phyloP scores from a whole-genome alignment of 2,888 invertebrate genomes.

The Xestia rhomboidea region DNA sequence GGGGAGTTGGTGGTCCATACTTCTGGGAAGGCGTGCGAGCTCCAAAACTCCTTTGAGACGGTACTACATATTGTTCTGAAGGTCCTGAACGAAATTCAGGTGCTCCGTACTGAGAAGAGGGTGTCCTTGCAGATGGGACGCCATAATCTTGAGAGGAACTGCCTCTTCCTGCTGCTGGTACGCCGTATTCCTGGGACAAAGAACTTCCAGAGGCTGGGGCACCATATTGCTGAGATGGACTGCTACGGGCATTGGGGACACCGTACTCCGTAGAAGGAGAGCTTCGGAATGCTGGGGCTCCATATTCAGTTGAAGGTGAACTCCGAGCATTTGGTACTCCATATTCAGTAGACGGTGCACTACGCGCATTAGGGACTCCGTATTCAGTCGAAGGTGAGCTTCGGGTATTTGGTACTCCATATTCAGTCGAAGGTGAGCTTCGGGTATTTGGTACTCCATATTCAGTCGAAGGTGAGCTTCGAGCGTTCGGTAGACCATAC shows the following conservation, averaged over 20 bases:
- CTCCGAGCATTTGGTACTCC: constrained; percentile 58
- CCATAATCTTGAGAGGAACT: constrained; percentile 53
- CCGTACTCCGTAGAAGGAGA: constrained; percentile 57
- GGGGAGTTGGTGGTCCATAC: constrained; percentile 72
- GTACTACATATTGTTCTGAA: constrained; percentile 76
- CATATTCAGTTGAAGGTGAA: constrained; percentile 63
- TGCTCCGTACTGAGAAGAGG: constrained; percentile 70
- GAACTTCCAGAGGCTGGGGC: constrained; percentile 39
- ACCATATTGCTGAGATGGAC: constrained; percentile 54
- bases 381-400: constrained; percentile 66
- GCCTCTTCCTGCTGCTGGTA: constrained; percentile 41
- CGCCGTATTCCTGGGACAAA: constrained; percentile 61
- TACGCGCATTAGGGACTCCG: constrained; percentile 52
- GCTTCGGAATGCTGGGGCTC: constrained; percentile 32
- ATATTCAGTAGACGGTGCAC: constrained; percentile 52
- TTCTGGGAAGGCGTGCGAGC: constrained; percentile 68
- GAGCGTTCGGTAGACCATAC: constrained; percentile 71
- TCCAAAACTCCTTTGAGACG: constrained; percentile 71
- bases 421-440: constrained; percentile 65
- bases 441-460: constrained; percentile 51
- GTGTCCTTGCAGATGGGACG: constrained; percentile 63
- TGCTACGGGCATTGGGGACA: constrained; percentile 35
- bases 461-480: constrained; percentile 67
- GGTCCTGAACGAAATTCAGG: constrained; percentile 74
- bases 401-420: constrained; percentile 47